Base-by-base conservation (phyloP, 1,140 invertebrate genomes). In the Lethrus apterus region DNA sequence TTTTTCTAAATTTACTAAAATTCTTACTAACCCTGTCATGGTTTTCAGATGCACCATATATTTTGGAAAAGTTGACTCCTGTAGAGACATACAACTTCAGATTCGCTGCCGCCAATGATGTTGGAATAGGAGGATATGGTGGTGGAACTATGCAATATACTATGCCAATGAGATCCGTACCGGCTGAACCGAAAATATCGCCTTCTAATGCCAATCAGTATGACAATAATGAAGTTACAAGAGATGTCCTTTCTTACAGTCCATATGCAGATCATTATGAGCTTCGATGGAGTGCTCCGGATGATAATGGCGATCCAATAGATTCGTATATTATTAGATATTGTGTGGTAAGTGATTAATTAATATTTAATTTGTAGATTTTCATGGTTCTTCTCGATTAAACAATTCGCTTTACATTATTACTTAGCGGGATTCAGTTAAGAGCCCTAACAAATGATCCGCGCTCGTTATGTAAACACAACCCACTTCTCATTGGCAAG, bases 281-380 rank as follows among this genome's bases (percentile, higher is more conserved):
- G 60, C 58, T 92, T 1, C 73, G 78, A 56, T 94, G 90, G 89
- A 78, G 75, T 44, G 78, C 83, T 23, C 88, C 89, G 0, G 77
- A 80, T 9, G 83, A 93, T 60, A 94, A 94, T 67, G 91, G 91
- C 2, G 85, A 89, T 68, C 80, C 80, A 2, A 93, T 95, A 57
- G 81, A 90, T 55, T 71, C 71, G 59, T 95, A 92, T 68, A 72
- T 82, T 63, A 77, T 95, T 35, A 80, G 73, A 57, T 89, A 82
- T 62, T 91, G 87, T 63, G 75, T 77, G 54, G 86, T 89, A 73
- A 79, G 78, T 75, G 34, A 40, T 42, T 34, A 43, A 44, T 19
- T 44, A 41, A 33, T 4, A 10, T 4, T 33, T n/a, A n/a, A n/a
- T n/a, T n/a, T n/a, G n/a, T n/a, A n/a, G n/a, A n/a, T n/a, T n/a